phyloP scores from a whole-genome alignment of 1,140 invertebrate species.

The Hylaeus volcanicus region DNA sequence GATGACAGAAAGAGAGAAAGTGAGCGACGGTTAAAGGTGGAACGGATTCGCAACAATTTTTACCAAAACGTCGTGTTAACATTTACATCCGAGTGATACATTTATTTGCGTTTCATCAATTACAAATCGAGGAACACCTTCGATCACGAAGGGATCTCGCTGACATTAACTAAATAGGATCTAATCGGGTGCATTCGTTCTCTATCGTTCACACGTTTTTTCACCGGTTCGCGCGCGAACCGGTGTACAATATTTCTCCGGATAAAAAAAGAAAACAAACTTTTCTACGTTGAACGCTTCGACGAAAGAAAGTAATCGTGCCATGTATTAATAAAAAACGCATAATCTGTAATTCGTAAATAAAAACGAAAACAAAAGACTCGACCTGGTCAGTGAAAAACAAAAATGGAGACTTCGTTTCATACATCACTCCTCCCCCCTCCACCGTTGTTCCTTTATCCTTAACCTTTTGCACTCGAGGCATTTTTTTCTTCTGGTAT shows the following conservation, averaged over 20 bases:
- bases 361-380: conserved; percentile 12
- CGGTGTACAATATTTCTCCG: background rate
- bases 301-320: background rate
- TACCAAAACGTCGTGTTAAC: background rate
- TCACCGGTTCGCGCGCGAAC: too few relatives aligned
- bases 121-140: background rate
- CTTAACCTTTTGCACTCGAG: too few relatives aligned
- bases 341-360: conserved; percentile 19
- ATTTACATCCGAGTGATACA: background rate
- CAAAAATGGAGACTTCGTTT: background rate
- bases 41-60: background rate
- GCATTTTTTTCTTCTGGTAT: too few relatives aligned
- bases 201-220: background rate
- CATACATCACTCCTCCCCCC: background rate
- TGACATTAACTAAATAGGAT: background rate
- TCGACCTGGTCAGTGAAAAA: background rate
- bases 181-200: background rate
- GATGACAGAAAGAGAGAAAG: background rate
- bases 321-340: background rate
- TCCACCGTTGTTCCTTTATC: too few relatives aligned
- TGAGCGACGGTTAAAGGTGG: background rate
- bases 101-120: background rate
- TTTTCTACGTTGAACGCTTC: background rate
- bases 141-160: background rate
- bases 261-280: background rate